Percentiles rank a stretch among this genome's conserved stretches.
phyloP scores from a whole-genome alignment of 2,113 vertebrate genomes.

The Symphodus melops region DNA sequence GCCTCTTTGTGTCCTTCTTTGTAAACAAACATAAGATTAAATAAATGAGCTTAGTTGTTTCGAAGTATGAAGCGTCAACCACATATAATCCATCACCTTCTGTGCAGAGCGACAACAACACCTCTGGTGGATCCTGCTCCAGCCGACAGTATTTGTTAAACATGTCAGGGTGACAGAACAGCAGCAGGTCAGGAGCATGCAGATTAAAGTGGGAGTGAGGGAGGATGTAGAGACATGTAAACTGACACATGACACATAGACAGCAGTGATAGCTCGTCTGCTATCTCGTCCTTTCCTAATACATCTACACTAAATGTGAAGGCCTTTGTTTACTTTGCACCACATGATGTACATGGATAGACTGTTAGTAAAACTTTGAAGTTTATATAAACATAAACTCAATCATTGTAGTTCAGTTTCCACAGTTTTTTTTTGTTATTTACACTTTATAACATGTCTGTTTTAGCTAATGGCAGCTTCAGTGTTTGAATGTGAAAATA shows the following conservation, averaged over 20 bases:
- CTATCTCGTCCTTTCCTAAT: slow-evolving; percentile 62
- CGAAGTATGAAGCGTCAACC: slow-evolving; percentile 57
- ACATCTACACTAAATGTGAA: slow-evolving; percentile 41
- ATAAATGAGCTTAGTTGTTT: slow-evolving; percentile 29
- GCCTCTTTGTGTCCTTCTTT: slow-evolving; percentile 15
- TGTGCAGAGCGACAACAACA: slow-evolving; percentile 65
- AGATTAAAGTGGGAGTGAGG: slow-evolving; percentile 76
- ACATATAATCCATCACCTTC: slow-evolving; percentile 65
- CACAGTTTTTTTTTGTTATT: background rate
- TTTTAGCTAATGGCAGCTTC: background rate
- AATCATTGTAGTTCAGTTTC: background rate
- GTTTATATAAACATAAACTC: slow-evolving; percentile 14
- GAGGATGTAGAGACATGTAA: slow-evolving; percentile 74
- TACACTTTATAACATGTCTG: background rate
- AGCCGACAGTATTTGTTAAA: slow-evolving; percentile 94
- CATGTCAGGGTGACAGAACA: slow-evolving; percentile 94
- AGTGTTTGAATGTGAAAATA: background rate
- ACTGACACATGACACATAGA: slow-evolving; percentile 65
- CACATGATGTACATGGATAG: background rate
- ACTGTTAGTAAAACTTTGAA: background rate
- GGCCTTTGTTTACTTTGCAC: slow-evolving; percentile 53
- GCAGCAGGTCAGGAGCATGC: slow-evolving; percentile 89
- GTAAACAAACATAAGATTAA: slow-evolving; percentile 7
- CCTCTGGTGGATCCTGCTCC: slow-evolving; percentile 81
- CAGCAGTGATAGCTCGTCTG: slow-evolving; percentile 50